Evolutionary conservation across 2,797 vertebrate species (phyloP).

Genomic region (Coregonus suidteri): DNA sequence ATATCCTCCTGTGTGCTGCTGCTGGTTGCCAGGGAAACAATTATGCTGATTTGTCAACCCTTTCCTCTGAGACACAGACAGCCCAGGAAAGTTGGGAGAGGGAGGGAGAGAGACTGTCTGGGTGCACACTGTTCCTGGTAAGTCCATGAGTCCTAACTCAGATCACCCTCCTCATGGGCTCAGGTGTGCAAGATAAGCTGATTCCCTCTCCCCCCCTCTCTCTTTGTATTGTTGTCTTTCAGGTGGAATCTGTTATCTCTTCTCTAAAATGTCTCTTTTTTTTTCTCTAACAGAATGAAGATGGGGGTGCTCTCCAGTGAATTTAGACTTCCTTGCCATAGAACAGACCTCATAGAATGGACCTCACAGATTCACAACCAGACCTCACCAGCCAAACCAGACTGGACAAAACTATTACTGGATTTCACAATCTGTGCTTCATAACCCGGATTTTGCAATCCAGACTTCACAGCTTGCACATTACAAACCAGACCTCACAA

Average conservation of each 20-base stretch:
- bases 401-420: constrained; percentile 66
- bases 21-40: constrained; percentile 69
- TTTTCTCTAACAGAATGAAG: constrained; percentile 78
- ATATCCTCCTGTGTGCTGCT: neutral
- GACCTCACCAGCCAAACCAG: constrained; percentile 59
- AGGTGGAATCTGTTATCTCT: neutral
- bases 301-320: constrained; percentile 74
- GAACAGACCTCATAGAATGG: neutral
- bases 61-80: neutral
- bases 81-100: neutral
- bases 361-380: neutral
- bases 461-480: constrained; percentile 5
- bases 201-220: neutral
- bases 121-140: neutral
- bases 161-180: neutral
- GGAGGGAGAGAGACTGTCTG: neutral
- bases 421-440: too few species aligned
- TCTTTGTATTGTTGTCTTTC: neutral
- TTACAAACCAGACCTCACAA: constrained; percentile 32
- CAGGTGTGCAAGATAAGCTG: neutral
- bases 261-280: constrained; percentile 18
- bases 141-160: neutral
- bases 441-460: constrained; percentile 16
- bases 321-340: constrained; percentile 69
- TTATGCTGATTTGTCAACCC: constrained; percentile 62